Conservation (phyloP, 1,140 invertebrate species). For the Zaprionus kolodkinae region DNA sequence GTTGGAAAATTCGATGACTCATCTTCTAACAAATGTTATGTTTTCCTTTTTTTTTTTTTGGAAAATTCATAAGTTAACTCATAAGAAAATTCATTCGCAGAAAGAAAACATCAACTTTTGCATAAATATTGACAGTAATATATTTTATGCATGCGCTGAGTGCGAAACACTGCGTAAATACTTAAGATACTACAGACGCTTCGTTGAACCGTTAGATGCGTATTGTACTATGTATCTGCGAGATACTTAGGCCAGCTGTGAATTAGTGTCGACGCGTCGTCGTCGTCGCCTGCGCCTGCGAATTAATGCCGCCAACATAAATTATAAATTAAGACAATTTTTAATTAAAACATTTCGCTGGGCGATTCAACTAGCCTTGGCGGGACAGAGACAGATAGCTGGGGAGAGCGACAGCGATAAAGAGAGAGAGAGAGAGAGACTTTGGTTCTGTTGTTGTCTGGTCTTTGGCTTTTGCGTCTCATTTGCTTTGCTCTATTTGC, state of each 20-base stretch:
- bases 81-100: background rate
- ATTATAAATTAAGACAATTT: constrained; percentile 78
- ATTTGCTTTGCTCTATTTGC: constrained; percentile 55
- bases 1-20: constrained; percentile 9
- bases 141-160: constrained; percentile 28
- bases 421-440: background rate
- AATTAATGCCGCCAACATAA: constrained; percentile 78
- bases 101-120: constrained; percentile 16
- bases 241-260: constrained; percentile 71
- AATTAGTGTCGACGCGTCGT: constrained; percentile 58
- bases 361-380: constrained; percentile 30
- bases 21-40: background rate
- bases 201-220: constrained; percentile 42
- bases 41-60: background rate
- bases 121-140: constrained; percentile 43
- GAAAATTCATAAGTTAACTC: background rate
- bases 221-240: constrained; percentile 44
- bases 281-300: constrained; percentile 54
- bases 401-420: background rate
- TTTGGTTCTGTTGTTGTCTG: constrained; percentile 29
- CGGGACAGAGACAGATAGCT: background rate
- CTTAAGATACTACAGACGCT: background rate
- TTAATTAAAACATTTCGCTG: constrained; percentile 76
- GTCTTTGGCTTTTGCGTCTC: constrained; percentile 36
- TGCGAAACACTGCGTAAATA: constrained; percentile 54